Percentiles rank a stretch among this genome's conserved stretches.
Conservation (phyloP, 2,797 vertebrate species). For the Sebastes cheni region DNA sequence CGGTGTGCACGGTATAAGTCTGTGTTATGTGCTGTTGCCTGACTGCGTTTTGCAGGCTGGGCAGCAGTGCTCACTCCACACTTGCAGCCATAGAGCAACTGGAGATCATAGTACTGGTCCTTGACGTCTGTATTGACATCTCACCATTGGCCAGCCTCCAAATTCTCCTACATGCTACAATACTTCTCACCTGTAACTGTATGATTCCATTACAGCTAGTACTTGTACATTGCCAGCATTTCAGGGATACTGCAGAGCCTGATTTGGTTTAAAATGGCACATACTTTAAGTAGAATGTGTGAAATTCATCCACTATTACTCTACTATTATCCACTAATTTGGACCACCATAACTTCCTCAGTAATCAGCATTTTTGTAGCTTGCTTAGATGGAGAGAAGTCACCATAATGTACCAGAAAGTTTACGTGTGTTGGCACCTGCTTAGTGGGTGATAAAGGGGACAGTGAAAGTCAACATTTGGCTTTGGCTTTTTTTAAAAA, state of each 20-base stretch:
- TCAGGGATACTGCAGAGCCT: background rate
- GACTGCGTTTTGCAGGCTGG: slow-evolving; percentile 87
- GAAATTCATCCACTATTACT: background rate
- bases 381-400: background rate
- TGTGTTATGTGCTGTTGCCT: slow-evolving; percentile 83
- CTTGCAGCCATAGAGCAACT: slow-evolving; percentile 87
- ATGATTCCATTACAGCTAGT: background rate
- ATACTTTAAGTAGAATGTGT: background rate
- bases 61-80: slow-evolving; percentile 85
- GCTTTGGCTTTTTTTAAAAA: background rate
- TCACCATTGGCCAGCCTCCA: slow-evolving; percentile 87
- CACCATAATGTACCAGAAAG: background rate
- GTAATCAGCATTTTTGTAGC: background rate
- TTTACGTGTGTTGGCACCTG: no score
- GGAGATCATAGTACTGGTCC: slow-evolving; percentile 98
- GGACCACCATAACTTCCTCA: background rate
- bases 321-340: background rate
- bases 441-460: background rate
- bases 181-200: background rate
- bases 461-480: background rate
- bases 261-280: background rate
- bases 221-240: background rate
- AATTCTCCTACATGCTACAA: slow-evolving; percentile 77
- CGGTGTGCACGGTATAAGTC: slow-evolving; percentile 89
- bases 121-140: slow-evolving; percentile 84